Base-by-base conservation (phyloP, 2,113 vertebrate genomes). In the Solea senegalensis region DNA sequence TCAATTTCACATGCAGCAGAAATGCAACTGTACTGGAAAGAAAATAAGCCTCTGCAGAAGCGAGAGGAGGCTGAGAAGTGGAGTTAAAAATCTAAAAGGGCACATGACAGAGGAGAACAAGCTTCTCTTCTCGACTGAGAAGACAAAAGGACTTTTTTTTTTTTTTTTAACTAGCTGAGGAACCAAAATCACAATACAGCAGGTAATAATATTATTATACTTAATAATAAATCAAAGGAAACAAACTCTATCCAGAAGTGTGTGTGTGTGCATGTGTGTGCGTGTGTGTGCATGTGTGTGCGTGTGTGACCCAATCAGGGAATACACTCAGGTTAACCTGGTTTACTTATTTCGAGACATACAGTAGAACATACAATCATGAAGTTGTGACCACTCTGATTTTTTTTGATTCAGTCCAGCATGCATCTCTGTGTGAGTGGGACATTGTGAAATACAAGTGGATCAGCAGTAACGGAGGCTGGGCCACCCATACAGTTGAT, bases 1-100 rank as follows among this genome's bases (percentile, higher is more conserved):
- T 62, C 48, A n/a, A 53, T 39, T 58, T 45, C 40, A 79, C 90
- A 86, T 89, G 86, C 86, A 89, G 86, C 81, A 86, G 72, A 57
- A 81, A 78, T 7, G 21, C 74, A 15, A 61, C 69, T 14, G 8
- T 60, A 66, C 76, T 43, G 56, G n/a, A 48, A 79, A 21, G 21
- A 21, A 21, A 21, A 21, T 21, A 21, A 87, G 81, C 76, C 67
- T 72, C 74, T 45, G 65, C 64, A 55, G 72, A 77, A 76, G 77
- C 69, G 54, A 45, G 63, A 79, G 9, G 21, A 65, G 40, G 39
- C 66, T 4, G 34, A 27, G 69, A 61, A 61, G 53, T 34, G 59
- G 51, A 41, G 45, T 52, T 3, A 51, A 49, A 21, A 72, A 34
- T 51, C 4, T 60, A 39, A 71, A 59, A 34, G 48, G 26, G 78